A percentile compares a stretch with the other conserved stretches of the same genome.
These are phyloP conservation scores for Achlya flavicornis DNA, from an alignment of 2,888 invertebrate genomes.

Conservation along the genomic window DNA sequence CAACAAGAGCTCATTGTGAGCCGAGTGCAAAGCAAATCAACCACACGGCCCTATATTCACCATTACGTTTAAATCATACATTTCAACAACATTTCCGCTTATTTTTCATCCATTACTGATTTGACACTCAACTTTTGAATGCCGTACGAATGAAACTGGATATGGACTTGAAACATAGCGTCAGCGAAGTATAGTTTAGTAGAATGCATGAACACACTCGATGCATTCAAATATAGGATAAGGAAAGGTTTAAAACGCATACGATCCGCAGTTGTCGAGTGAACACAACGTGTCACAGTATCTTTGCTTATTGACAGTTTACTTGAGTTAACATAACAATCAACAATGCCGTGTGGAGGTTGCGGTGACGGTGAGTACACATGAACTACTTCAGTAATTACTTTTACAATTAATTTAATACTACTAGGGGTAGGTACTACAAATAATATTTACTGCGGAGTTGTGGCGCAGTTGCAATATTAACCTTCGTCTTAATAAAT, in stretches of 20 bases:
- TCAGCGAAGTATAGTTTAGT: background rate
- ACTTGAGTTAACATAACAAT: constrained; percentile 16
- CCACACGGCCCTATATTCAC: constrained; percentile 46
- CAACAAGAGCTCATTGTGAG: constrained; percentile 24
- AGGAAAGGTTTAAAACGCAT: constrained; percentile 26
- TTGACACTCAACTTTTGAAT: background rate
- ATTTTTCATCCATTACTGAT: background rate
- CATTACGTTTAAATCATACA: constrained; percentile 14
- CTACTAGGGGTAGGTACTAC: no score
- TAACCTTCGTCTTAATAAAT: no score
- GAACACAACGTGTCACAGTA: constrained; percentile 19
- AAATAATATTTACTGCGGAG: no score
- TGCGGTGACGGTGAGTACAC: constrained; percentile 73
- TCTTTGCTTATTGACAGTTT: background rate
- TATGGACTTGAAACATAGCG: background rate
- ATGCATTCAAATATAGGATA: constrained; percentile 8
- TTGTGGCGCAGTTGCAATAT: no score
- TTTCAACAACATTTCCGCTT: background rate
- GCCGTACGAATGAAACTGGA: background rate
- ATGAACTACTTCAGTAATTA: background rate
- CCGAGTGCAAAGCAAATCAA: constrained; percentile 49
- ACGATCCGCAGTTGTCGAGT: constrained; percentile 16
- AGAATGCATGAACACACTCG: background rate
- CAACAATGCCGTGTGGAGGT: constrained; percentile 77
- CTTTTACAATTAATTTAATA: background rate